Evolutionary conservation across 92 coral and sea anemone species (phyloP).

Genomic region (Chrysogorgia sp.): DNA sequence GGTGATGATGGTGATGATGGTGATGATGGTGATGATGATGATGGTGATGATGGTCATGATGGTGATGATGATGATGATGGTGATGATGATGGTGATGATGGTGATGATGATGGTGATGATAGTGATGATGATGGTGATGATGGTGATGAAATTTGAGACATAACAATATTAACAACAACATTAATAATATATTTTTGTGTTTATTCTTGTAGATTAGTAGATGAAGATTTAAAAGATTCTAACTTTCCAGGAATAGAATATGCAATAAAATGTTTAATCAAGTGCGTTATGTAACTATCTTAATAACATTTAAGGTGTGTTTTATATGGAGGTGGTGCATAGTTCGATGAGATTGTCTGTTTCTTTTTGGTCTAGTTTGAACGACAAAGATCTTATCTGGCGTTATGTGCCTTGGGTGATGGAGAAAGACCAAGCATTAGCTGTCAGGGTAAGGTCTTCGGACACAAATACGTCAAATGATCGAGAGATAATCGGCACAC

Average conservation of each 20-base stretch:
- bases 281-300: constrained; percentile 50
- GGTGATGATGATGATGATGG: no score
- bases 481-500: no score
- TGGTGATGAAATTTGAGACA: not conserved
- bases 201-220: constrained; percentile 15
- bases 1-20: no score
- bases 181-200: no score
- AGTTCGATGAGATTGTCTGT: no score
- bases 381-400: constrained; percentile 86
- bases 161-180: not conserved
- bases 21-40: no score
- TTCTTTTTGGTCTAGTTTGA: constrained; percentile 41
- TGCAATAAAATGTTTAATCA: constrained; percentile 70
- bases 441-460: constrained; percentile 68
- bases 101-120: no score
- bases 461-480: no score
- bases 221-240: constrained; percentile 69
- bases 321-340: not conserved
- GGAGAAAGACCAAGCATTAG: constrained; percentile 82
- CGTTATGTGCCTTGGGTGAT: constrained; percentile 88
- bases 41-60: no score
- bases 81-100: no score
- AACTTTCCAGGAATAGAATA: constrained; percentile 77
- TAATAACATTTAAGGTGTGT: not conserved
- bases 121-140: not conserved